These are phyloP conservation scores for Sycon ciliatum DNA, from an alignment of 37 sponge, comb jelly and placozoan species.

Conservation along the genomic window DNA sequence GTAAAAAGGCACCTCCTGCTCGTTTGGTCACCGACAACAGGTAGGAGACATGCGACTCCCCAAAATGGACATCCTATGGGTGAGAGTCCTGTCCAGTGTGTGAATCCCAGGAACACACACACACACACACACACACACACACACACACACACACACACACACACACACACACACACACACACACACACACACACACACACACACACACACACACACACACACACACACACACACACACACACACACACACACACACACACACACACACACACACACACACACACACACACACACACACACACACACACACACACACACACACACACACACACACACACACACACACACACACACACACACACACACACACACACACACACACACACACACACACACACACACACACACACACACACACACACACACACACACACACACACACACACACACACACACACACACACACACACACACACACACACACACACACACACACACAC, in stretches of 20 bases:
- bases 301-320: conserved; percentile 18
- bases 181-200: neutral
- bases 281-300: conserved; percentile 11
- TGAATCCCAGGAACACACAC: no score
- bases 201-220: neutral
- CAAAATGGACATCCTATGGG: no score
- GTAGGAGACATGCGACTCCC: no score
- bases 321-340: conserved; percentile 11
- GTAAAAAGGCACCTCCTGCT: no score
- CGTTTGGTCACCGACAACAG: no score
- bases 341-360: conserved; percentile 32
- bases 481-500: conserved; percentile 20
- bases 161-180: neutral
- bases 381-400: conserved; percentile 23
- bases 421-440: conserved; percentile 35
- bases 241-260: conserved; percentile 21
- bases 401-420: conserved; percentile 32
- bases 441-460: conserved; percentile 29
- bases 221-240: conserved; percentile 1
- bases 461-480: conserved; percentile 26
- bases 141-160: neutral
- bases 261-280: conserved; percentile 15
- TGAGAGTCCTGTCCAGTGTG: no score
- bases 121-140: neutral
- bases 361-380: conserved; percentile 25